Evolutionary conservation across 2,113 vertebrate genomes (phyloP).

Genomic region (Indicator indicator): DNA sequence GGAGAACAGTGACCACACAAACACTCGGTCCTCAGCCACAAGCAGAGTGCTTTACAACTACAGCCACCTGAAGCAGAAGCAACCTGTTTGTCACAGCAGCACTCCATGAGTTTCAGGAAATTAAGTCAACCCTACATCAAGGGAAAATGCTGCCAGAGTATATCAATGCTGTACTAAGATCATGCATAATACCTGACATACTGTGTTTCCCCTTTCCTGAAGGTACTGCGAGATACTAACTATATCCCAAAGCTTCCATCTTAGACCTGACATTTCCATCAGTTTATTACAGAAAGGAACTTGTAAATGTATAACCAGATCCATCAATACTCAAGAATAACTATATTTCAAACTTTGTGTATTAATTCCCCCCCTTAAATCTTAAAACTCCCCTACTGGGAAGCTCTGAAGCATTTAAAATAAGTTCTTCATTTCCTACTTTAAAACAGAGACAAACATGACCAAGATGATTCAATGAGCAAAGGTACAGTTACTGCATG

Average conservation of each 20-base stretch:
- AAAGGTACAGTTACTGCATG: conserved; percentile 33
- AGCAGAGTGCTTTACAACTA: not conserved
- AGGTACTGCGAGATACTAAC: not conserved
- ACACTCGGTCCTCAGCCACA: not conserved
- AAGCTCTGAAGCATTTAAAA: not conserved
- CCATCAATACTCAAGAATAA: not conserved
- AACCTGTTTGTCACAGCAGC: not conserved
- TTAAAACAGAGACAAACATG: not conserved
- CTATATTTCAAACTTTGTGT: not conserved
- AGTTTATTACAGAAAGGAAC: not conserved
- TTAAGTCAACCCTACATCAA: not conserved
- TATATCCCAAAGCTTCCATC: not conserved
- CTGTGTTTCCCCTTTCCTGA: not conserved
- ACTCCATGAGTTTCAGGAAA: not conserved
- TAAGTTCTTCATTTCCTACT: not conserved
- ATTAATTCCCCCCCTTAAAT: not conserved
- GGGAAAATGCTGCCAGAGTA: not conserved
- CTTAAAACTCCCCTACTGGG: too few species aligned
- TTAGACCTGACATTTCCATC: not conserved
- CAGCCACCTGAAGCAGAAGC: not conserved
- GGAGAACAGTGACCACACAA: not conserved
- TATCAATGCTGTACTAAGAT: not conserved
- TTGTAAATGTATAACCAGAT: not conserved
- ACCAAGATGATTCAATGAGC: not conserved
- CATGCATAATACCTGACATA: not conserved